These are phyloP conservation scores for Macrobrachium rosenbergii DNA, from an alignment of 1,140 invertebrate species.

Conservation along the genomic window DNA sequence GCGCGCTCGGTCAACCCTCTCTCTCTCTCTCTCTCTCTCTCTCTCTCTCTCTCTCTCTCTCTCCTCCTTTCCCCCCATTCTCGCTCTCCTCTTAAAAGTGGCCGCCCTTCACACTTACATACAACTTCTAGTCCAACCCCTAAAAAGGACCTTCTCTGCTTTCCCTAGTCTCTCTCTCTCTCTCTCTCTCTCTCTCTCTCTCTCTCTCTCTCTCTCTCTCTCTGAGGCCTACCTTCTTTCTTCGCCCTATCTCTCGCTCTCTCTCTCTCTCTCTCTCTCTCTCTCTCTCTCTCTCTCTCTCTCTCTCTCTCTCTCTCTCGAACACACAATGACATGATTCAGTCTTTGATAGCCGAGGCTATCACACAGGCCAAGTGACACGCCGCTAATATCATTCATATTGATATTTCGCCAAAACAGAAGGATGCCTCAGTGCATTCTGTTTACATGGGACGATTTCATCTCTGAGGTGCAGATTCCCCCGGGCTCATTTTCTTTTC, in stretches of 20 bases:
- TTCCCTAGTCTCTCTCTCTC: neutral
- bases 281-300: neutral
- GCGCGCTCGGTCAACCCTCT: neutral
- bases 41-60: neutral
- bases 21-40: neutral
- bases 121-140: no score
- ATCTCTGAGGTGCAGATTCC: no score
- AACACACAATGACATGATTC: neutral
- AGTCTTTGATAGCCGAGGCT: no score
- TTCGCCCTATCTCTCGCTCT: no score
- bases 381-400: no score
- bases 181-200: neutral
- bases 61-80: neutral
- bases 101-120: neutral
- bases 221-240: neutral
- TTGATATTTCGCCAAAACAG: no score
- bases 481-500: no score
- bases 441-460: no score
- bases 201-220: neutral
- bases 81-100: neutral
- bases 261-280: constrained; percentile 5
- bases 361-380: no score
- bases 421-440: no score
- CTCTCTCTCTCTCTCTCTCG: constrained; percentile 1
- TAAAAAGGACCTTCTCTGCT: neutral